Percentiles rank a stretch among this genome's conserved stretches.
Evolutionary conservation across 2,888 invertebrate species (phyloP).

Genomic region (Masnerella sp.): DNA sequence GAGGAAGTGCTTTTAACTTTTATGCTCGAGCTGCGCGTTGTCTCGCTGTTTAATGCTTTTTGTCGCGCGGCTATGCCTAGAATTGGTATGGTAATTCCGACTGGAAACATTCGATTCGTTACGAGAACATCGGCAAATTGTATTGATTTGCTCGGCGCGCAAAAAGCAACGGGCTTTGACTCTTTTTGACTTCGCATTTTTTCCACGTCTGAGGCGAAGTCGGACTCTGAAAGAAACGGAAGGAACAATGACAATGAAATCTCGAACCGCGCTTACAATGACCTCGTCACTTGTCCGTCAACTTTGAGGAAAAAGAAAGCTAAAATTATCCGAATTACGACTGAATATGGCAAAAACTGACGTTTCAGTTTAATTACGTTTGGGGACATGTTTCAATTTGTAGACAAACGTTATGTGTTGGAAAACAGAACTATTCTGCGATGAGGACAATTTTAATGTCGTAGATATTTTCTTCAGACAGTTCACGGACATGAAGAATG

Average conservation of each 20-base stretch:
- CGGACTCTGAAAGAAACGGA: constrained; percentile 10
- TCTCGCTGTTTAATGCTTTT: constrained; percentile 26
- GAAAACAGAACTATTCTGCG: too few relatives aligned
- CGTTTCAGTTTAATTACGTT: constrained; percentile 1
- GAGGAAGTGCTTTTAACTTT: constrained; percentile 22
- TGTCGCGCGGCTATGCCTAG: neutral
- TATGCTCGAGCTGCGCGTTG: constrained; percentile 5
- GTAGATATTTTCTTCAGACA: too few relatives aligned
- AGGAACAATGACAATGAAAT: constrained; percentile 24
- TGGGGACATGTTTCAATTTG: too few relatives aligned
- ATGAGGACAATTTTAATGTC: too few relatives aligned
- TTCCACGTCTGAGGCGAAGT: neutral
- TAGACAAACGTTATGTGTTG: too few relatives aligned
- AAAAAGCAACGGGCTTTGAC: neutral
- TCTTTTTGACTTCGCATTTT: neutral
- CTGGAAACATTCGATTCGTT: constrained; percentile 20
- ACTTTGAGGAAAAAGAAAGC: constrained; percentile 9
- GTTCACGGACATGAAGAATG: too few relatives aligned
- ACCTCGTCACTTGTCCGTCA: constrained; percentile 20
- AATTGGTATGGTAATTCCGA: constrained; percentile 18
- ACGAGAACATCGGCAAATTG: constrained; percentile 7
- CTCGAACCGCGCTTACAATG: constrained; percentile 12
- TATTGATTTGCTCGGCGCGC: constrained; percentile 2
- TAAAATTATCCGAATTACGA: constrained; percentile 18
- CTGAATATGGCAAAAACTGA: neutral